phyloP scores from a whole-genome alignment of 2,888 invertebrate genomes.

The Stenichneumon culpator region DNA sequence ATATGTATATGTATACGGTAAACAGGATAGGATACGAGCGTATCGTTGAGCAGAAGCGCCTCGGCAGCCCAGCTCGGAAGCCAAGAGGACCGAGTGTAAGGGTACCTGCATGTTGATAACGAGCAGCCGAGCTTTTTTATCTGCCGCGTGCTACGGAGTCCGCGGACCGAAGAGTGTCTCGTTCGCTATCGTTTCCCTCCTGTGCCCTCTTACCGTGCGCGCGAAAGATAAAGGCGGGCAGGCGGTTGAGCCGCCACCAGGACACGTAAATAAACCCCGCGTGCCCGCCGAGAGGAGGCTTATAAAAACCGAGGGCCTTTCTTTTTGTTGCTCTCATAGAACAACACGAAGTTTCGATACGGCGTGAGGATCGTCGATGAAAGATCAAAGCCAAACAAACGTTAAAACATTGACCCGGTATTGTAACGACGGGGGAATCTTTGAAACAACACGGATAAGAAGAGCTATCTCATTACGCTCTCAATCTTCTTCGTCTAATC shows the following conservation, averaged over 20 bases:
- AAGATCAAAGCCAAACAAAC: slow-evolving; percentile 1
- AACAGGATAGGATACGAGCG: slow-evolving; percentile 29
- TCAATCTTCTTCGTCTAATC: background rate
- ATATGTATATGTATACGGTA: slow-evolving; percentile 9
- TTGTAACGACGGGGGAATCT: background rate
- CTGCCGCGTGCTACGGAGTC: slow-evolving; percentile 39
- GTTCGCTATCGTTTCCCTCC: slow-evolving; percentile 47
- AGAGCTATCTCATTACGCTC: background rate
- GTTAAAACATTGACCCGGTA: background rate
- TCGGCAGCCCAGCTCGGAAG: slow-evolving; percentile 39
- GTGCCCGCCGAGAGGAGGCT: slow-evolving; percentile 1
- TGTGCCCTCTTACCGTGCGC: slow-evolving; percentile 25
- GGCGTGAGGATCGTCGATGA: background rate
- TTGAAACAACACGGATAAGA: background rate
- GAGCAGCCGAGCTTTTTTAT: slow-evolving; percentile 58
- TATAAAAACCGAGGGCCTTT: slow-evolving; percentile 1
- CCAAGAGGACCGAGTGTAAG: slow-evolving; percentile 64
- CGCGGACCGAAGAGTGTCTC: slow-evolving; percentile 42
- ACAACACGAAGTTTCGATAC: background rate
- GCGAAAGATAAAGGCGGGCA: slow-evolving; percentile 47
- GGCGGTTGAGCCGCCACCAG: slow-evolving; percentile 13
- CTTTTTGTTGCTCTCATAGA: background rate
- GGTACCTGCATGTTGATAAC: slow-evolving; percentile 73
- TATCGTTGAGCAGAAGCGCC: slow-evolving; percentile 31
- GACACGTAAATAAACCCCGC: background rate